phyloP scores from a whole-genome alignment of 2,113 vertebrate genomes.

The Phrynosoma blainvillii region DNA sequence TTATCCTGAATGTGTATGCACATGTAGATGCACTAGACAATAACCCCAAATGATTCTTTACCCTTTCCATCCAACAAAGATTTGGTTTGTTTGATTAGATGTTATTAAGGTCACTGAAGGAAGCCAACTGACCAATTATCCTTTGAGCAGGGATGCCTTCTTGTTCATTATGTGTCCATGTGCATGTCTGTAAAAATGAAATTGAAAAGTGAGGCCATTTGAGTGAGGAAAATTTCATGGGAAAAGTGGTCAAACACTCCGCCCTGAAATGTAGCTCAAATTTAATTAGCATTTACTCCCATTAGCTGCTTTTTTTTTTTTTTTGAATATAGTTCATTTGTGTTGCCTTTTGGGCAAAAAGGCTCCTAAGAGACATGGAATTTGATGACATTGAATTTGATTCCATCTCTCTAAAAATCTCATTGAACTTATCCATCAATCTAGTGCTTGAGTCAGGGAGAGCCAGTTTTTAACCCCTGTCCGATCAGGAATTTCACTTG shows the following conservation, averaged over 20 bases:
- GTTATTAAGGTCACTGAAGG: background rate
- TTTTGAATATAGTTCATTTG: background rate
- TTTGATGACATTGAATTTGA: too few relatives aligned
- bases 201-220: background rate
- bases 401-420: too few relatives aligned
- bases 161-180: background rate
- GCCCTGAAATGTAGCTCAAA: background rate
- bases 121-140: background rate
- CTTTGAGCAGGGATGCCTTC: background rate
- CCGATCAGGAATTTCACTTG: background rate
- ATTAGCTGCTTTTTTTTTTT: too few relatives aligned
- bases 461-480: too few relatives aligned
- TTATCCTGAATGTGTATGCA: constrained; percentile 9
- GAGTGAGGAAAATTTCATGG: background rate
- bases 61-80: background rate
- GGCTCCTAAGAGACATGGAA: too few relatives aligned
- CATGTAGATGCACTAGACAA: constrained; percentile 12
- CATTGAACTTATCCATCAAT: too few relatives aligned
- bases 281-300: background rate
- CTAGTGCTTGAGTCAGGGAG: too few relatives aligned
- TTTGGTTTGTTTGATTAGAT: background rate
- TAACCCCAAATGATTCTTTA: constrained; percentile 2
- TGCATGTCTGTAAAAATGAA: background rate
- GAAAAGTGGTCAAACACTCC: background rate
- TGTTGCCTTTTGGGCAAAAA: background rate